Evolutionary conservation across 1,140 invertebrate species (phyloP), one percentile per base, ranked within the genome.

Genomic region (Drosophila nasuta): DNA sequence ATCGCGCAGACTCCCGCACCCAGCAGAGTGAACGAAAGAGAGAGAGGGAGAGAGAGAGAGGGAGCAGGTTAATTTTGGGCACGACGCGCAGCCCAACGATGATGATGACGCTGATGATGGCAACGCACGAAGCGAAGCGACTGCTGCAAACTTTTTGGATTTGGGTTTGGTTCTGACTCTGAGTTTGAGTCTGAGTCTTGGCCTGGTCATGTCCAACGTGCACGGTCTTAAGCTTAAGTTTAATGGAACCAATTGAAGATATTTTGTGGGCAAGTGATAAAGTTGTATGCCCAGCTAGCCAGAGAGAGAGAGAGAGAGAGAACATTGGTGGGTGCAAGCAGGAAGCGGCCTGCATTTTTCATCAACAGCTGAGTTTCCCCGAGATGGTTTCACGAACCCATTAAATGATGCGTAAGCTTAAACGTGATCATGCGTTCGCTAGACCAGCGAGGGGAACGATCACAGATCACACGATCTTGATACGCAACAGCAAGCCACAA

Each of bases 201-300:
- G 17, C 64, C 51, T 69, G 62, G 66, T 79, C 80, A 75, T 78
- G 78, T 60, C 48, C 52, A 78, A 86, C 76, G 82, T 87, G 82
- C 76, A 73, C 70, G 66, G 56, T 80, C 52, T 35, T 56, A 45
- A 51, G 79, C 83, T 87, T 88, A 80, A 88, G 85, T 89, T 89
- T 89, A 89, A 89, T 89, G 85, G 85, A 89, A 89, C 85, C 85
- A 89, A 89, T 89, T 89, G 85, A 75, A 89, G 85, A 89, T 89
- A 89, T 89, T 89, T 89, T 89, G 85, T 89, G 85, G 75, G 65
- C 85, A 89, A 89, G 85, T 89, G 85, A 89, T 89, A 89, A 89
- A 89, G 85, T 89, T 85, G 85, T 89, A 89, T 89, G 85, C 77
- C 70, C 79, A 81, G 77, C 83, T 77, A 81, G 74, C 3, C 20